phyloP scores from a whole-genome alignment of 2,113 vertebrate genomes.

The Loxodonta africana region DNA sequence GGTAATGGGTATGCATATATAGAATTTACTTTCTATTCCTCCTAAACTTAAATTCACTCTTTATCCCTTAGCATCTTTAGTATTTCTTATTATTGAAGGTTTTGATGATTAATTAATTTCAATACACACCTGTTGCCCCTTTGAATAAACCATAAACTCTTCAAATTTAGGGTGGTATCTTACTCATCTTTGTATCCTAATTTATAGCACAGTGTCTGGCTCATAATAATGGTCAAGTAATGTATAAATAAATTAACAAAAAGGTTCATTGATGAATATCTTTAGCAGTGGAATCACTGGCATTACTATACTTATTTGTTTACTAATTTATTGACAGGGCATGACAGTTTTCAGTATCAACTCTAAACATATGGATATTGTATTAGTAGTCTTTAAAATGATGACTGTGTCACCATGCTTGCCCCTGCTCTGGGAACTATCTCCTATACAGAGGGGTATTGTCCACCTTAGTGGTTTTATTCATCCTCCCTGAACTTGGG shows the following conservation, averaged over 20 bases:
- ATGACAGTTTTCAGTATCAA: background rate
- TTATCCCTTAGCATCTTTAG: background rate
- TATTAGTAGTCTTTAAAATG: background rate
- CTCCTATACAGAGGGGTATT: background rate
- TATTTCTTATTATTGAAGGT: background rate
- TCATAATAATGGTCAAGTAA: background rate
- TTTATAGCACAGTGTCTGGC: background rate
- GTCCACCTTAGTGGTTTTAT: background rate
- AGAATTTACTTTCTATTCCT: background rate
- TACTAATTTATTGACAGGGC: background rate
- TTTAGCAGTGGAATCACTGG: background rate
- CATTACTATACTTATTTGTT: background rate
- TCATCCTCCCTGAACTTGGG: background rate
- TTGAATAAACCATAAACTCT: background rate
- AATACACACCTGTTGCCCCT: background rate
- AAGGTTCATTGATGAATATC: background rate
- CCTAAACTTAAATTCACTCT: background rate
- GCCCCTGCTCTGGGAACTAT: background rate
- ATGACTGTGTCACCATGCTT: too few species aligned
- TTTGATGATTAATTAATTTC: slow-evolving; percentile 12
- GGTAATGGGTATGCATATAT: background rate
- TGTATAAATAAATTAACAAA: background rate
- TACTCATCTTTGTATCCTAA: background rate
- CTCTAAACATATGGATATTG: background rate
- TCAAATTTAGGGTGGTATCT: background rate